Evolutionary conservation across 1,140 invertebrate species (phyloP).

Genomic region (Atta cephalotes): DNA sequence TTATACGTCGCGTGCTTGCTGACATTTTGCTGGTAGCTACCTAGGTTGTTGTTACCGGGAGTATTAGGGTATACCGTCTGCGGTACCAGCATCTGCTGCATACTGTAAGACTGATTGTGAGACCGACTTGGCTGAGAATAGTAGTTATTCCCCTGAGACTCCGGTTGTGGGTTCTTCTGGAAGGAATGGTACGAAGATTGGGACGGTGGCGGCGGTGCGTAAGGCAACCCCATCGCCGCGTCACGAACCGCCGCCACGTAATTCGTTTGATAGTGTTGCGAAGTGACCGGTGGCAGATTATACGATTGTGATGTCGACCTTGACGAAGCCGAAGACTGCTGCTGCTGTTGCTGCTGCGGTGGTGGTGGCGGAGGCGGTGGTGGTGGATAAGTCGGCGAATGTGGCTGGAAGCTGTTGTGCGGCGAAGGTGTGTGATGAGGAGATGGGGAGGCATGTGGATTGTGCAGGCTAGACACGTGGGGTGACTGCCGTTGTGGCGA

Average conservation of each 20-base stretch:
- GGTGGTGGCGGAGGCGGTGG: slow-evolving; percentile 67
- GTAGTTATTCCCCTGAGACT: slow-evolving; percentile 67
- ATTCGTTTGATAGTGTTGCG: slow-evolving; percentile 79
- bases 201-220: slow-evolving; percentile 75
- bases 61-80: slow-evolving; percentile 59
- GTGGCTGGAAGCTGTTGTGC: slow-evolving; percentile 81
- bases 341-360: background rate
- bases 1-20: slow-evolving; percentile 78
- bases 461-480: slow-evolving; percentile 77
- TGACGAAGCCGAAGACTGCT: slow-evolving; percentile 9
- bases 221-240: slow-evolving; percentile 70
- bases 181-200: slow-evolving; percentile 84
- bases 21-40: slow-evolving; percentile 62
- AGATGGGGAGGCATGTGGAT: slow-evolving; percentile 74
- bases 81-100: slow-evolving; percentile 66
- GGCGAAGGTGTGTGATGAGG: slow-evolving; percentile 80
- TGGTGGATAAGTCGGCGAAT: slow-evolving; percentile 83
- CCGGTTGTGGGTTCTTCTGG: slow-evolving; percentile 75
- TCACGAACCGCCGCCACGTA: slow-evolving; percentile 65
- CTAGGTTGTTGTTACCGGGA: slow-evolving; percentile 34
- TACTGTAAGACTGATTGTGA: slow-evolving; percentile 66
- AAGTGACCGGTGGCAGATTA: slow-evolving; percentile 67
- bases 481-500: slow-evolving; percentile 81
- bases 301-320: slow-evolving; percentile 77
- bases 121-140: slow-evolving; percentile 72